Evolutionary conservation across 1,140 invertebrate genomes (phyloP).

Genomic region (Drosophila albomicans): DNA sequence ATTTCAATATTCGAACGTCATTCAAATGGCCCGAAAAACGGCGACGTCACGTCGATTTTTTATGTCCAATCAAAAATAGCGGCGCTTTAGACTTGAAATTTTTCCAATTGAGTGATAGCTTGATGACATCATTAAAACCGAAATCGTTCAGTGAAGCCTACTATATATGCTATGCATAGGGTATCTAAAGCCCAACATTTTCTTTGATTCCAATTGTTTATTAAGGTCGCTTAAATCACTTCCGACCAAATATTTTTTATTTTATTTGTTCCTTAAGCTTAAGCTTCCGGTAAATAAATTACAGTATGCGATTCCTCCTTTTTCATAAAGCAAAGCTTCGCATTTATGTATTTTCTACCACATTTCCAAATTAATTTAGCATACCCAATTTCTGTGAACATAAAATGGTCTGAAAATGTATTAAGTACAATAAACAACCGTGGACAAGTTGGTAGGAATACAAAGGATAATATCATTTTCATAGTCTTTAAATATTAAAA

Average conservation of each 20-base stretch:
- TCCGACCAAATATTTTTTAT: conserved; percentile 21
- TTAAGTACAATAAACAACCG: not conserved
- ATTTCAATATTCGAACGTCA: not conserved
- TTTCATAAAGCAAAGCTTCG: not conserved
- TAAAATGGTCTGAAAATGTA: not conserved
- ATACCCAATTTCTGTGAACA: not conserved
- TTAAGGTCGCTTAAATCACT: conserved; percentile 24
- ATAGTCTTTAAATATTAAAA: too few relatives aligned
- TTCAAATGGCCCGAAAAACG: not conserved
- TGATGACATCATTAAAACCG: conserved; percentile 21
- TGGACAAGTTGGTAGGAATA: too few relatives aligned
- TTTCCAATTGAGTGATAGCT: conserved; percentile 20
- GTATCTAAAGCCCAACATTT: not conserved
- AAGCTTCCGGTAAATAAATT: conserved; percentile 29
- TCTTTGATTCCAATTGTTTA: not conserved
- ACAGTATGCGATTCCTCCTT: conserved; percentile 8
- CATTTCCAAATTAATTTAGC: conserved; percentile 14
- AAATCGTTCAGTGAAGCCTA: not conserved
- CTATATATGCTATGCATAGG: not conserved
- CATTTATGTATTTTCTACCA: conserved; percentile 3
- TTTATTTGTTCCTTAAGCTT: conserved; percentile 15
- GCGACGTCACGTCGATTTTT: not conserved
- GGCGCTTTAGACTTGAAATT: not conserved
- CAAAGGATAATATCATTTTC: too few relatives aligned
- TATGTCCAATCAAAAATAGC: conserved; percentile 5